Evolutionary conservation across 2,888 invertebrate genomes (phyloP).

Genomic region (Eumerus sabulonum): DNA sequence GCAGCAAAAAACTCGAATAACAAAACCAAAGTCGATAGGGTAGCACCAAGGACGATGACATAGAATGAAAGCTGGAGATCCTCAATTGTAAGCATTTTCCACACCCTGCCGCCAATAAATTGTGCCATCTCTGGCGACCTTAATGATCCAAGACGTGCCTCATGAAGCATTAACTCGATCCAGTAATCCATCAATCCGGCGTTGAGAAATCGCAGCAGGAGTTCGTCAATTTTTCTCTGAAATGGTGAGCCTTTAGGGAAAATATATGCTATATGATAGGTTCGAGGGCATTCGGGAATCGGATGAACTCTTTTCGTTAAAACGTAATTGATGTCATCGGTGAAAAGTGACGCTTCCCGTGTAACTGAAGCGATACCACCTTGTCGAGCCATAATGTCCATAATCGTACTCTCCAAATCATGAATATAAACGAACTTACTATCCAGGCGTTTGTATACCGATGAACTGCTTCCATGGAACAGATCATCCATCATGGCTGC

Average conservation of each 20-base stretch:
- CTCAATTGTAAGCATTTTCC: constrained; percentile 75
- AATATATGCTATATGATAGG: constrained; percentile 76
- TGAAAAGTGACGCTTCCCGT: constrained; percentile 73
- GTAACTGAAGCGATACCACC: constrained; percentile 75
- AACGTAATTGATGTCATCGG: constrained; percentile 74
- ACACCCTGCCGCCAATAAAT: constrained; percentile 70
- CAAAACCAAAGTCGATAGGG: constrained; percentile 69
- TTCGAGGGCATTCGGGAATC: constrained; percentile 78
- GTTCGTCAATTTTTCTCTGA: constrained; percentile 72
- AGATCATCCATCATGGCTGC: constrained; percentile 77
- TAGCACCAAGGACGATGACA: constrained; percentile 74
- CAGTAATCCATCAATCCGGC: constrained; percentile 76
- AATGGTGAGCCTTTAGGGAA: constrained; percentile 75
- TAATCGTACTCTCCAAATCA: constrained; percentile 73
- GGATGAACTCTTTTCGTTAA: constrained; percentile 75
- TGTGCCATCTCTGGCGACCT: constrained; percentile 70
- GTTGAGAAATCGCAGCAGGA: constrained; percentile 74
- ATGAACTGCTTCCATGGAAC: constrained; percentile 75
- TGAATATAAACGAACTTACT: constrained; percentile 73
- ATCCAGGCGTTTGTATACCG: constrained; percentile 73
- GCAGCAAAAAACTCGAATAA: constrained; percentile 54
- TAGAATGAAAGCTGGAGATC: constrained; percentile 78
- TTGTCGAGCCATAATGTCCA: constrained; percentile 71
- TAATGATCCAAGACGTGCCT: constrained; percentile 72
- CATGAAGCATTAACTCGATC: constrained; percentile 74